A percentile compares a stretch with the other conserved stretches of the same genome.
Conservation (phyloP, 1,140 invertebrate genomes). For the Ceratoteleas bidentatus region DNA sequence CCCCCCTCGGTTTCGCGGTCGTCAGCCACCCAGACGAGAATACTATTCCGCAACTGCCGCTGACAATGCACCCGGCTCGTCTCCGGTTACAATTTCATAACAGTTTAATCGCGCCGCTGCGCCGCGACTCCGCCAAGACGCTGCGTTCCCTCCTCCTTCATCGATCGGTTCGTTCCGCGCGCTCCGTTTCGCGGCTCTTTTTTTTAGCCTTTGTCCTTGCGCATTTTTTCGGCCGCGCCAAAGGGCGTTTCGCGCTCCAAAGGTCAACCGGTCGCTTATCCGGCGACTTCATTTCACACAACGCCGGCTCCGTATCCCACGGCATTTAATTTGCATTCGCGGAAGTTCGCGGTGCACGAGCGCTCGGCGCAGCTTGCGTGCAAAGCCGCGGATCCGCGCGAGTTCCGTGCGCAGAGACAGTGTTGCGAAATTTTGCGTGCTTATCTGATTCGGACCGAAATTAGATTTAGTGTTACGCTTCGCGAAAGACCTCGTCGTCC, state of each 20-base stretch:
- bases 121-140: too few relatives aligned
- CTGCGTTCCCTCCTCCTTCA: too few relatives aligned
- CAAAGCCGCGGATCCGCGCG: conserved; percentile 36
- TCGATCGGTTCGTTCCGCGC: too few relatives aligned
- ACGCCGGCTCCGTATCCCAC: conserved; percentile 64
- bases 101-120: too few relatives aligned
- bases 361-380: conserved; percentile 46
- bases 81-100: too few relatives aligned
- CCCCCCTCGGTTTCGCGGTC: too few relatives aligned
- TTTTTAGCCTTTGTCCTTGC: conserved; percentile 6
- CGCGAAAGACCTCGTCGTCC: not conserved
- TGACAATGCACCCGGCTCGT: too few relatives aligned
- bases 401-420: conserved; percentile 53
- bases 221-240: conserved; percentile 28
- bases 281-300: conserved; percentile 57
- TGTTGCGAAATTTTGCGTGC: conserved; percentile 44
- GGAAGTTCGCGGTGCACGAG: conserved; percentile 63
- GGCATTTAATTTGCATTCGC: conserved; percentile 71
- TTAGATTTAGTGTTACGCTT: conserved; percentile 47
- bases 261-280: conserved; percentile 65
- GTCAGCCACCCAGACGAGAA: too few relatives aligned
- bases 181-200: too few relatives aligned
- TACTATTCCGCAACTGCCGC: too few relatives aligned
- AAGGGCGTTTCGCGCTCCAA: conserved; percentile 59
- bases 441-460: conserved; percentile 42